A percentile compares a stretch with the other conserved stretches of the same genome.
Conservation (phyloP, 1,140 invertebrate species). For the Apocrypta bakeri region DNA sequence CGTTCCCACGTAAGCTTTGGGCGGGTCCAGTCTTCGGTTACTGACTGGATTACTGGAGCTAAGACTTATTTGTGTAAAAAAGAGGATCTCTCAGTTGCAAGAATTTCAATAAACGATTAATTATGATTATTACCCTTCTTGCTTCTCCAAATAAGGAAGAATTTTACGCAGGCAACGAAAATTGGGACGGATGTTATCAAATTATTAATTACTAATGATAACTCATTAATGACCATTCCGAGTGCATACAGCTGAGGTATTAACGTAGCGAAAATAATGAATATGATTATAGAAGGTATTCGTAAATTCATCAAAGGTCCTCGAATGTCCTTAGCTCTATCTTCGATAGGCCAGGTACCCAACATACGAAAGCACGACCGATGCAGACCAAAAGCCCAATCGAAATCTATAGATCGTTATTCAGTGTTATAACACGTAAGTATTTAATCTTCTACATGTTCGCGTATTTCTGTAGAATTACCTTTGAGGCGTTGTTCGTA, state of each 20-base stretch:
- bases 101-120: too few species aligned
- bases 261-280: not conserved
- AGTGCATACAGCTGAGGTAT: constrained; percentile 29
- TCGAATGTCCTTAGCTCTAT: not conserved
- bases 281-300: constrained; percentile 6
- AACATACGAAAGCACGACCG: not conserved
- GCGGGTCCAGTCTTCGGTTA: not conserved
- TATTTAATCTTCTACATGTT: too few species aligned
- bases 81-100: too few species aligned
- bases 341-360: constrained; percentile 9
- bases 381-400: constrained; percentile 8
- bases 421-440: too few species aligned
- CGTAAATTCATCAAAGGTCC: not conserved
- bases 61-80: not conserved
- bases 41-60: not conserved
- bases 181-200: not conserved
- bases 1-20: not conserved
- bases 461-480: too few species aligned
- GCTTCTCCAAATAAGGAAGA: constrained; percentile 14
- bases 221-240: not conserved
- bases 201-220: constrained; percentile 26
- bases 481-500: too few species aligned
- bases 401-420: constrained; percentile 14
- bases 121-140: not conserved
- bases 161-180: constrained; percentile 11